These are phyloP conservation scores for Aphyosemion australe DNA, from an alignment of 2,113 vertebrate species.

Conservation along the genomic window DNA sequence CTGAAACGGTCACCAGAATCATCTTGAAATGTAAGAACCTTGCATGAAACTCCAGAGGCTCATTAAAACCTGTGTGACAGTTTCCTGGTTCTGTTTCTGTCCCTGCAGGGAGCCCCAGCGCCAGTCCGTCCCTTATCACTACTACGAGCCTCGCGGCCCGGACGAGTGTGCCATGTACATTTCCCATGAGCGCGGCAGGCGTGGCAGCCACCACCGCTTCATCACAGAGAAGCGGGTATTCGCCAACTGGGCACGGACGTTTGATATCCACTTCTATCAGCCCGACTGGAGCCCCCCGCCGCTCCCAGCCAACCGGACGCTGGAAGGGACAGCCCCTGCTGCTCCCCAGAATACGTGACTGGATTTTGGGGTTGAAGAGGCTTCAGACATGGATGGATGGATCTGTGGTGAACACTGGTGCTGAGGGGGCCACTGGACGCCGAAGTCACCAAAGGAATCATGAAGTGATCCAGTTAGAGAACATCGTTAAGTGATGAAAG, in stretches of 20 bases:
- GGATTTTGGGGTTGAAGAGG: neutral
- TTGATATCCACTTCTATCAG: conserved; percentile 95
- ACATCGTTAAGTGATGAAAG: conserved; percentile 17
- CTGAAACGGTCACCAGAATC: neutral
- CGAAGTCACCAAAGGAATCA: neutral
- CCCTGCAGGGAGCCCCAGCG: conserved; percentile 85
- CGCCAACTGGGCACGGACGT: conserved; percentile 93
- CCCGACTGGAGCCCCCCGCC: conserved; percentile 91
- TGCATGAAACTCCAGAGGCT: conserved; percentile 25
- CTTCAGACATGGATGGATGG: neutral
- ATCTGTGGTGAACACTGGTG: neutral
- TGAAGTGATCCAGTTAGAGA: conserved; percentile 7
- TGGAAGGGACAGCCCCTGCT: neutral
- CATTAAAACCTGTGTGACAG: conserved; percentile 41
- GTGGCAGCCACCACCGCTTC: conserved; percentile 97
- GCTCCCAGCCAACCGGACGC: conserved; percentile 56
- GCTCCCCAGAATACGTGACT: conserved; percentile 63
- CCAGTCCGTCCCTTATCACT: conserved; percentile 93
- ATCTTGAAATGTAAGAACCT: neutral
- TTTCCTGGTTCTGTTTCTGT: conserved; percentile 2
- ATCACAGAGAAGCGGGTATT: conserved; percentile 98
- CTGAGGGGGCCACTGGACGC: neutral
- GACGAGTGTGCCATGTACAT: conserved; percentile 98
- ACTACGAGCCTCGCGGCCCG: conserved; percentile 91
- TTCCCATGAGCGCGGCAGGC: conserved; percentile 92